These are phyloP conservation scores for Oasisia sp. DNA, from an alignment of 2,888 invertebrate genomes.

Conservation along the genomic window DNA sequence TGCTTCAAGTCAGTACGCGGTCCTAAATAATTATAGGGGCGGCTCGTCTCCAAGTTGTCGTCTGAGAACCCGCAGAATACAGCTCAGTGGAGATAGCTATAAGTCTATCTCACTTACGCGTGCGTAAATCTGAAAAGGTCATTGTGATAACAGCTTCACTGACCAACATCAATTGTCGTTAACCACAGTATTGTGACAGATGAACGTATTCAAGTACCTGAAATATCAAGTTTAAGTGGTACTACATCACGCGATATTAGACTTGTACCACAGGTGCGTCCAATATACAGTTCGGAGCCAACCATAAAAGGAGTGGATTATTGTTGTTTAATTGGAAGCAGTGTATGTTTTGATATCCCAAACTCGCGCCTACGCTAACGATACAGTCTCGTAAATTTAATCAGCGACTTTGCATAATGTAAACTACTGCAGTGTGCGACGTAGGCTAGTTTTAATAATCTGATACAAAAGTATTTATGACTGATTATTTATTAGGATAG, in stretches of 20 bases:
- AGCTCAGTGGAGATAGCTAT: not conserved
- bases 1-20: not conserved
- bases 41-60: not conserved
- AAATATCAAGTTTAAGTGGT: not conserved
- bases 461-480: not conserved
- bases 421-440: not conserved
- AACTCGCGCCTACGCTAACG: not conserved
- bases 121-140: slow-evolving; percentile 3
- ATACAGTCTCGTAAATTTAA: not conserved
- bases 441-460: not conserved
- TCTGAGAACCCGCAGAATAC: not conserved
- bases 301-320: not conserved
- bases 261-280: not conserved
- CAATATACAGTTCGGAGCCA: not conserved
- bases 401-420: not conserved
- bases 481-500: not conserved
- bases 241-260: not conserved
- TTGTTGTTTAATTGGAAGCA: not conserved
- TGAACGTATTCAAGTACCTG: not conserved
- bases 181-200: not conserved
- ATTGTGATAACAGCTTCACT: not conserved
- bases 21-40: not conserved
- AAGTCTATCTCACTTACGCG: not conserved
- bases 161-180: not conserved
- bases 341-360: not conserved